Conservation (phyloP, 2,113 vertebrate genomes). For the Sturnus vulgaris region DNA sequence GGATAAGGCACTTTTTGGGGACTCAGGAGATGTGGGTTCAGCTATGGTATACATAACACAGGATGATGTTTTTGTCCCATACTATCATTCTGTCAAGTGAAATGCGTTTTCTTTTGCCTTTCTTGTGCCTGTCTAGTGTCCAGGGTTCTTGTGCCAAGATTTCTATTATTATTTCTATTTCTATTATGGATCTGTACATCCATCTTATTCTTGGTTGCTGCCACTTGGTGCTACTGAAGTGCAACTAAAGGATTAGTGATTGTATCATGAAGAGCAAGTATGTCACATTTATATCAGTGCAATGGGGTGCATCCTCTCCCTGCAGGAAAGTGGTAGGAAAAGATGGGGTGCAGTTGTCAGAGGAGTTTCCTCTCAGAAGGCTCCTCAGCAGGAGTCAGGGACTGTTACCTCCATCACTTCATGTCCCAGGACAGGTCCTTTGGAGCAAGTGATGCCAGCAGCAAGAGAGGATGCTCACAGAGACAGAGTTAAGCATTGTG, state of each 20-base stretch:
- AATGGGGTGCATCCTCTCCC: background rate
- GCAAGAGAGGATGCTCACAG: background rate
- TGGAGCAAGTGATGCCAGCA: background rate
- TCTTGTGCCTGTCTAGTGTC: background rate
- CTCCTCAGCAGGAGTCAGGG: background rate
- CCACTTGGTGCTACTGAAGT: background rate
- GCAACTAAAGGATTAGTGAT: background rate
- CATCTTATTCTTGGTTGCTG: background rate
- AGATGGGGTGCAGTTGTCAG: background rate
- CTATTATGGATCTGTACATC: background rate
- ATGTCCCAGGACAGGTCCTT: background rate
- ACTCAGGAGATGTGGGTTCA: background rate
- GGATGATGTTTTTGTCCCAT: background rate
- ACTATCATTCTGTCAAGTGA: background rate
- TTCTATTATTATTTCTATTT: too few species aligned
- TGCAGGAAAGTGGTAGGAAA: background rate
- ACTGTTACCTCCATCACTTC: background rate
- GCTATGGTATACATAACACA: background rate
- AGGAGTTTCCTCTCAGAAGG: background rate
- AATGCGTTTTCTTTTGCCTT: background rate
- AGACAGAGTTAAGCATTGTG: background rate
- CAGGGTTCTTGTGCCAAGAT: background rate
- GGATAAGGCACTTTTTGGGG: background rate
- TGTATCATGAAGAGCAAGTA: background rate
- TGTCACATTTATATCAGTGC: background rate